Evolutionary conservation across 2,888 invertebrate genomes (phyloP), one percentile per base, ranked within the genome.

Genomic region (Prostheceraeus crozeri): DNA sequence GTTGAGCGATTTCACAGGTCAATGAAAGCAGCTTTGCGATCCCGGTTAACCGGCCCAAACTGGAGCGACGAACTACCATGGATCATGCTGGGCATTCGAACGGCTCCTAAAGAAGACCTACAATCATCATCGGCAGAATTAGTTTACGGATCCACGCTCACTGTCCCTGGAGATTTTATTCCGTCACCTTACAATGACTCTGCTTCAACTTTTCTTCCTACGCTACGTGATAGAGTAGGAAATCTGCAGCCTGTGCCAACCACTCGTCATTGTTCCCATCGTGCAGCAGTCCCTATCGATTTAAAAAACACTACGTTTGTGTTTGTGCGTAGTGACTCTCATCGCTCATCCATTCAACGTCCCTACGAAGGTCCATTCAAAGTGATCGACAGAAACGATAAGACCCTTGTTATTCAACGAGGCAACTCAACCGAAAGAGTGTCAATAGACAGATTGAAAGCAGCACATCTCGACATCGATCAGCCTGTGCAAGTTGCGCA

Each of bases 1-100:
- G 68, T 77, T 2, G 75, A 78, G 62, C 64, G 75, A 3, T 70
- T 72, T 58, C 77, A 78, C 63, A 65, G 77, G 1, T 68, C 69
- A 6, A 62, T 77, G 56, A 77, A 75, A 66, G 67, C 74, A 1
- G 71, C 77, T 0, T 61, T 75, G 19, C 69, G 57, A 57, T 45
- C 64, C 6, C 57, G 27, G 10, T 25, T 57, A 21, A 45, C 25
- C n/a, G 35, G 64, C 31, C 40, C n/a, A 40, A 19, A 14, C n/a
- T 74, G 73, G 71, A 35, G 63, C 1, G 63, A 65, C 4, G 59
- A 62, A 2, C 66, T 77, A 16, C 73, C 73, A 0, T 65, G 3
- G 67, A 68, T 57, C 66, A 69, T 28, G 40, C 62, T 76, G 1
- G 73, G 40, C n/a, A 40, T 60, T 65, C 2, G 67, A 68, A 55